phyloP scores from a whole-genome alignment of 2,797 vertebrate genomes.

The Sebastes trivittatus region DNA sequence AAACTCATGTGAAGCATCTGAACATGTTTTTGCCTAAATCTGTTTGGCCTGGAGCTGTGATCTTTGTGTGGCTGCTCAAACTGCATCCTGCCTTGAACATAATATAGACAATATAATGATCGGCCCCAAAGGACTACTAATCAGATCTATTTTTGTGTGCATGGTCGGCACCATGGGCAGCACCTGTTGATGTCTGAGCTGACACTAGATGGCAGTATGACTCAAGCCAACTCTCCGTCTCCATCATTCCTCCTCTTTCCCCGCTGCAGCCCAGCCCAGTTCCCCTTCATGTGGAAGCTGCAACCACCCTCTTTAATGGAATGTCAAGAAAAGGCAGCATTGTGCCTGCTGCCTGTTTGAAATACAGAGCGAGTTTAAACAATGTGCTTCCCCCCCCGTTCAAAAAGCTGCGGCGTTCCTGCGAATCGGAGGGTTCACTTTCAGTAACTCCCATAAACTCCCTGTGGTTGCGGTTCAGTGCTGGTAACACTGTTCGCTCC shows the following conservation, averaged over 20 bases:
- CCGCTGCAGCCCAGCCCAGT: conserved; percentile 19
- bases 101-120: neutral
- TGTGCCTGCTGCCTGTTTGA: conserved; percentile 63
- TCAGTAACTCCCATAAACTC: conserved; percentile 48
- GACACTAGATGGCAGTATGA: conserved; percentile 80
- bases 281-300: conserved; percentile 44
- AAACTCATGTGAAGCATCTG: neutral
- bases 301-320: conserved; percentile 75
- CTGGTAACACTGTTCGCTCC: conserved; percentile 23
- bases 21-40: neutral
- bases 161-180: conserved; percentile 25
- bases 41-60: neutral
- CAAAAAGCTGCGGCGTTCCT: conserved; percentile 51
- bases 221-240: conserved; percentile 41
- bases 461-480: conserved; percentile 9
- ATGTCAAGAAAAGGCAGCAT: conserved; percentile 75
- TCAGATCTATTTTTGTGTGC: neutral
- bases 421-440: conserved; percentile 41
- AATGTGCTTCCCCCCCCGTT: conserved; percentile 34
- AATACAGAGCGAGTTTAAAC: conserved; percentile 73
- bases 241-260: neutral
- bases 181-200: conserved; percentile 22
- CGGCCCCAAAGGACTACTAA: neutral
- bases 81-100: neutral
- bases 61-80: neutral